Evolutionary conservation across 1,140 invertebrate species (phyloP).

Genomic region (Micrasema longulum): DNA sequence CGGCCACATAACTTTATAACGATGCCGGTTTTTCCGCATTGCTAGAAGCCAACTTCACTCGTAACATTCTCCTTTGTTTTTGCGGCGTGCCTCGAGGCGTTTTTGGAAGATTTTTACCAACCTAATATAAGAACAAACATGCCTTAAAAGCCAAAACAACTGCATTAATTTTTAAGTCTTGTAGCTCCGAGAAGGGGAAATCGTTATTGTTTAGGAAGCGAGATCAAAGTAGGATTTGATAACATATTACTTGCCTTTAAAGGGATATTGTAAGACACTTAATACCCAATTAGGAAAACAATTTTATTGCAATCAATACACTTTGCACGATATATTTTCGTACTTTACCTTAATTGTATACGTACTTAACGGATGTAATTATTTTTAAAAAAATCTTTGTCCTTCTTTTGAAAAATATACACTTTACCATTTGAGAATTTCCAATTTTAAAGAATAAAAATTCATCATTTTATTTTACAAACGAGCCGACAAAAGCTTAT

Average conservation of each 20-base stretch:
- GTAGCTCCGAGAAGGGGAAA: neutral
- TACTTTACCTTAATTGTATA: no score
- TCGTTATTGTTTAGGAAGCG: neutral
- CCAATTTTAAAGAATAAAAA: no score
- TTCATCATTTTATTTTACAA: no score
- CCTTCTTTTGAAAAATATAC: no score
- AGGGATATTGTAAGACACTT: no score
- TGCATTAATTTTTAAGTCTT: constrained; percentile 8
- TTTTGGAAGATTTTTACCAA: constrained; percentile 4
- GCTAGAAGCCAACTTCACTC: constrained; percentile 29
- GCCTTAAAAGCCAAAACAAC: constrained; percentile 15
- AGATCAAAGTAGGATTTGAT: constrained; percentile 13
- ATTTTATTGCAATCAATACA: no score
- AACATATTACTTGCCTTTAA: neutral
- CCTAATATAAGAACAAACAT: constrained; percentile 20
- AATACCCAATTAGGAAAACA: no score
- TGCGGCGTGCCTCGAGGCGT: neutral
- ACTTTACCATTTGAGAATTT: no score
- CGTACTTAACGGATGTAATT: no score
- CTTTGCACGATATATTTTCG: no score
- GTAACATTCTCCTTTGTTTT: constrained; percentile 19
- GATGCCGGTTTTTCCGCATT: constrained; percentile 47
- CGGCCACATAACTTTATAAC: constrained; percentile 49
- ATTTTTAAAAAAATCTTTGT: no score
- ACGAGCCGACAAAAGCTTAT: no score